A percentile compares a stretch with the other conserved stretches of the same genome.
phyloP scores from a whole-genome alignment of 2,113 vertebrate species.

The Bubo blakistoni region DNA sequence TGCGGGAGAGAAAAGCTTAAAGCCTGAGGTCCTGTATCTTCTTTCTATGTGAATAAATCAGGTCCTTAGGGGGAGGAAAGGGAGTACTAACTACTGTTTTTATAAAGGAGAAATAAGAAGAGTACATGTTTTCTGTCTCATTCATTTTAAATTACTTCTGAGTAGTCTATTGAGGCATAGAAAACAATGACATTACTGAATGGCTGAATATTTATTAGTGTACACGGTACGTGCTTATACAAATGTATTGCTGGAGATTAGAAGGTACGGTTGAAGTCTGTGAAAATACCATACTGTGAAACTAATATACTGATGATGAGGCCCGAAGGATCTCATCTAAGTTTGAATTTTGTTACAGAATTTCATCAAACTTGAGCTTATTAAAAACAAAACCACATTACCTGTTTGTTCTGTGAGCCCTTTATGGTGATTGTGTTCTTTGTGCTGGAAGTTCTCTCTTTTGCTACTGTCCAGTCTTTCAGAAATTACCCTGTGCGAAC shows the following conservation, averaged over 20 bases:
- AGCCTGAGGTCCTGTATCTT: not conserved
- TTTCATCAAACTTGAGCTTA: not conserved
- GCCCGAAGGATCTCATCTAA: not conserved
- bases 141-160: slow-evolving; percentile 21
- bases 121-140: not conserved
- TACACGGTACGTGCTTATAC: not conserved
- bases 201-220: not conserved
- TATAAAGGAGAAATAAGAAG: not conserved
- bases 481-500: not conserved
- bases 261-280: not conserved
- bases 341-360: not conserved
- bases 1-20: not conserved
- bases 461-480: not conserved
- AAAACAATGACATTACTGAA: not conserved
- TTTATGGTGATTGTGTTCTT: not conserved
- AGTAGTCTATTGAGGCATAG: not conserved
- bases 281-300: not conserved
- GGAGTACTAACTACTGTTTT: not conserved
- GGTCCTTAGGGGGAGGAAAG: not conserved
- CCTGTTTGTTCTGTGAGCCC: not conserved
- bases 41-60: not conserved
- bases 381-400: not conserved
- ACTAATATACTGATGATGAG: not conserved
- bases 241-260: not conserved
- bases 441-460: not conserved